Evolutionary conservation across 2,888 invertebrate species (phyloP), one percentile per base, ranked within the genome.

Genomic region (Thereva unica): DNA sequence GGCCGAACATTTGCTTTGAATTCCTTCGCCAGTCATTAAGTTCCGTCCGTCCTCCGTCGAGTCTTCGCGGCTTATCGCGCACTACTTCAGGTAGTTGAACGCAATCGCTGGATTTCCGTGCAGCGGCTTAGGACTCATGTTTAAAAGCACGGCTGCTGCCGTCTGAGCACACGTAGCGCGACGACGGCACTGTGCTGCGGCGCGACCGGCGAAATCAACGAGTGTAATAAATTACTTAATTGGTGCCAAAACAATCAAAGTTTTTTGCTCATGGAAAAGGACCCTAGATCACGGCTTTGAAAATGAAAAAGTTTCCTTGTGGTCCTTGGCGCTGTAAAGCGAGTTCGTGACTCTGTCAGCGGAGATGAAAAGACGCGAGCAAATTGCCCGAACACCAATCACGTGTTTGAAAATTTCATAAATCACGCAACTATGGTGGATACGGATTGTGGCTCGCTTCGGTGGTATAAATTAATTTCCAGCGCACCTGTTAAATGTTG

Each of bases 381-480:
- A 34, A 50, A 50, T 50, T 50, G 23, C 35, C 35, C 34, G 50
- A 23, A 59, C 64, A 40, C 64, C 59, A 66, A 59, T 68, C 68
- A 67, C 64, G 66, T 64, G 12, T 37, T 57, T 49, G 59, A 64
- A 68, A 67, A 68, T 57, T 68, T 67, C 56, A 68, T 68, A 68
- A 68, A 68, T 68, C 68, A 68, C 44, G 41, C 38, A 52, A 64
- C 45, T 56, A 47, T 53, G 54, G 56, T 61, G 63, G 56, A 10
- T 52, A 50, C 63, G 54, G 56, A 63, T 68, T 68, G 68, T 64
- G 67, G 68, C 64, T 68, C 68, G 47, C 64, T 68, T 56, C 44
- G 57, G 59, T 67, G 64, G 63, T 68, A 68, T 66, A 68, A 68
- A 68, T 68, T 68, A 68, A 68, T 68, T 68, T 67, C 49, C 44